phyloP scores from a whole-genome alignment of 2,797 vertebrate species.

The Percopsis omiscomaycus region DNA sequence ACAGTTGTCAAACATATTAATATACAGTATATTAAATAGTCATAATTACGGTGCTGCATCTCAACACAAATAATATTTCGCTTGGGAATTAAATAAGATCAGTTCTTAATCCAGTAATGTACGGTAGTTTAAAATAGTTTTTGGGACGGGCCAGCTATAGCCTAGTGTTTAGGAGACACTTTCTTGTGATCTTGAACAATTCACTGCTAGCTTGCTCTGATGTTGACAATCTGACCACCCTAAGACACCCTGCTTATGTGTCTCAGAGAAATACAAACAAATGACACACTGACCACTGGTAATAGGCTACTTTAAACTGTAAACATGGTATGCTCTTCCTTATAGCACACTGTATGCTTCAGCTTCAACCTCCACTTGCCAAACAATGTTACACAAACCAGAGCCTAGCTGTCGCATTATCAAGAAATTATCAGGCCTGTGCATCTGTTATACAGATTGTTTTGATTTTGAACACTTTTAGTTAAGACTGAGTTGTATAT shows the following conservation, averaged over 20 bases:
- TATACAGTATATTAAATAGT: background rate
- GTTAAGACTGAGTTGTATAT: constrained; percentile 60
- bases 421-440: constrained; percentile 56
- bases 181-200: constrained; percentile 66
- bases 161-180: constrained; percentile 42
- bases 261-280: constrained; percentile 49
- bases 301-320: constrained; percentile 57
- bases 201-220: constrained; percentile 48
- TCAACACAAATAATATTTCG: constrained; percentile 26
- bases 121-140: background rate
- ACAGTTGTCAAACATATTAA: background rate
- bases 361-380: constrained; percentile 16
- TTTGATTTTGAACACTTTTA: constrained; percentile 66
- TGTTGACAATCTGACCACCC: constrained; percentile 61
- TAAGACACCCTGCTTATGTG: constrained; percentile 39
- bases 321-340: constrained; percentile 41
- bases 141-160: constrained; percentile 30
- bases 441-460: constrained; percentile 60
- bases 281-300: constrained; percentile 18
- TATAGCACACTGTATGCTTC: constrained; percentile 38
- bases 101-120: constrained; percentile 31
- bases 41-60: constrained; percentile 8
- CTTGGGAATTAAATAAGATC: constrained; percentile 34
- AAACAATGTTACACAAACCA: constrained; percentile 14
- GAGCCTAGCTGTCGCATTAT: constrained; percentile 18